Evolutionary conservation across 1,140 invertebrate species (phyloP), one percentile per base, ranked within the genome.

Genomic region (Heliothis subflexa): DNA sequence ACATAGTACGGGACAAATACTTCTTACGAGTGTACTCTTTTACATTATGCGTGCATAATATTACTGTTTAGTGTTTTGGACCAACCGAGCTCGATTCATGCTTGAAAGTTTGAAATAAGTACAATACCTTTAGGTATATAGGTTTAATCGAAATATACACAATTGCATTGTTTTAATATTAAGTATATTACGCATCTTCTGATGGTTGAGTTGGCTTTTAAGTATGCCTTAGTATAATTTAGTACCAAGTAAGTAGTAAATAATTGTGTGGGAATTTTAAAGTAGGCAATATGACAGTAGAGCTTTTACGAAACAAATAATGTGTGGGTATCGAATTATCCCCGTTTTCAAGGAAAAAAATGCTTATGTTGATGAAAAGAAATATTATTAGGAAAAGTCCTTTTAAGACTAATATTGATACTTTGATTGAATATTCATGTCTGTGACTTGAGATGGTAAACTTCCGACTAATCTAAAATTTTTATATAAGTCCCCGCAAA

Each of bases 401-500:
- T 66, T 66, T 18, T 66, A 18, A 40, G 50, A 18, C 40, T 71
- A 3, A 25, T 40, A 25, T 55, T 54, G 68, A 55, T 71, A 54
- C 28, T 71, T 71, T 55, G 49, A 71, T 71, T 71, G 68, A 71
- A 71, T 71, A 33, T 71, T 71, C 68, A 55, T 71, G 68, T 71
- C 50, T 40, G 54, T 55, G 50, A 71, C 50, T 33, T 14, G 14
- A n/a, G 66, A 54, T 33, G 11, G 21, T 52, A 13, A 55, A 71
- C 25, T 71, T 71, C 25, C 18, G 21, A 16, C 9, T 71, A 71
- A 71, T 71, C 68, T 40, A 13, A 54, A 18, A 16, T 71, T 71
- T 70, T 40, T 21, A 16, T 16, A 12, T 54, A 68, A 68, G 47
- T 52, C 50, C 7, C 25, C 25, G n/a, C 14, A 40, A 40, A 55